Conservation (phyloP, 64 coral and sea anemone genomes). For the Pachyseris speciosa region DNA sequence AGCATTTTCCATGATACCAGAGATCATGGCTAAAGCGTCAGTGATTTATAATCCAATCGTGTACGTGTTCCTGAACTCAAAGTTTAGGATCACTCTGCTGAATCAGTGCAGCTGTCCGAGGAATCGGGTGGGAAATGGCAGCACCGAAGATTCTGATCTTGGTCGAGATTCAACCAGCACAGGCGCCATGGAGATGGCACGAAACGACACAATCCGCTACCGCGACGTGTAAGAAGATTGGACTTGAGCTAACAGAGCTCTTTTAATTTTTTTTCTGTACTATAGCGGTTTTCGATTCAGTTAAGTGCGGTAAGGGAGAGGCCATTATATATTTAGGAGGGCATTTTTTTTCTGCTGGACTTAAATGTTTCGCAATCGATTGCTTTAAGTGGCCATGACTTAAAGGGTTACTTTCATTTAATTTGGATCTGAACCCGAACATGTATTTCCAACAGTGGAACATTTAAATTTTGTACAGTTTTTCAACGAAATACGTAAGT, state of each 20-base stretch:
- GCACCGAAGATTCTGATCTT: background rate
- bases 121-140: background rate
- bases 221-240: background rate
- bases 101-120: background rate
- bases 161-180: background rate
- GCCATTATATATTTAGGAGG: too few relatives aligned
- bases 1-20: constrained; percentile 35
- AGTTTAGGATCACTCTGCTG: constrained; percentile 60
- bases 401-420: too few relatives aligned
- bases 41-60: constrained; percentile 88
- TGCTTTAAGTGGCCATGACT: too few relatives aligned
- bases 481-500: too few relatives aligned
- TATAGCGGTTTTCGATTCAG: too few relatives aligned
- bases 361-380: too few relatives aligned
- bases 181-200: background rate
- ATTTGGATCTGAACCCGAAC: too few relatives aligned
- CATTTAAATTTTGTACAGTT: too few relatives aligned
- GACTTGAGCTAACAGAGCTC: background rate
- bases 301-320: too few relatives aligned
- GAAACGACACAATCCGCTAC: background rate
- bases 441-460: too few relatives aligned
- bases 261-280: too few relatives aligned
- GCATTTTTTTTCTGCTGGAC: too few relatives aligned
- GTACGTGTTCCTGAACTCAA: constrained; percentile 76
- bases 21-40: constrained; percentile 83